Conservation (phyloP, 2,888 invertebrate genomes). For the Oxystoma pomonae region DNA sequence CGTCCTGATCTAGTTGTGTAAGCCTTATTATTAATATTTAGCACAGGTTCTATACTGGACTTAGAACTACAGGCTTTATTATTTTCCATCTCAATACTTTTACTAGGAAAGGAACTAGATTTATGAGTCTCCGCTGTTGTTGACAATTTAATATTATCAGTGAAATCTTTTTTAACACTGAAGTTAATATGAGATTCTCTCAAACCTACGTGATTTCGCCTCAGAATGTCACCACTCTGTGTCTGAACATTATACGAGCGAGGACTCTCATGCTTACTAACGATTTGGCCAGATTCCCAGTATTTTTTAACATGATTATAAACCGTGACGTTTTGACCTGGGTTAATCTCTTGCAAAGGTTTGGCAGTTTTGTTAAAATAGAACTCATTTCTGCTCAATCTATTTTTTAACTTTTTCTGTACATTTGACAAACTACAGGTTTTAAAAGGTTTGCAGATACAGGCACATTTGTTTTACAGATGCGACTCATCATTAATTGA, state of each 20-base stretch:
- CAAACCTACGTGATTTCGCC: background rate
- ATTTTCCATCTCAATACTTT: background rate
- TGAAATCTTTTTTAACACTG: background rate
- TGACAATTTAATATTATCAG: background rate
- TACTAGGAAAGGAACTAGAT: too few species aligned
- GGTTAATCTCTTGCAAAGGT: background rate
- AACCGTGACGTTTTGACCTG: background rate
- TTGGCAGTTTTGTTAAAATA: constrained; percentile 1
- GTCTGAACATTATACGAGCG: background rate
- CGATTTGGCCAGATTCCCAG: background rate
- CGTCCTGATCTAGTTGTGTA: background rate
- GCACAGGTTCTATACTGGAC: background rate
- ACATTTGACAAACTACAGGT: background rate
- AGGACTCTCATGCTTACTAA: background rate
- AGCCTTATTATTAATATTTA: background rate
- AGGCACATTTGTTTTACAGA: constrained; percentile 23
- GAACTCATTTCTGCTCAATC: background rate
- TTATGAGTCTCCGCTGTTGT: background rate
- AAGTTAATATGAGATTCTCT: too few species aligned
- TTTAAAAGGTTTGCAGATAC: constrained; percentile 3
- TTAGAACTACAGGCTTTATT: background rate
- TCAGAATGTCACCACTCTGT: background rate
- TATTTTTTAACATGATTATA: background rate
- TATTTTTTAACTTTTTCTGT: background rate
- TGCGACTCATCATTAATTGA: constrained; percentile 18